Evolutionary conservation across 64 coral and sea anemone species (phyloP).

Genomic region (Porites australiensis): DNA sequence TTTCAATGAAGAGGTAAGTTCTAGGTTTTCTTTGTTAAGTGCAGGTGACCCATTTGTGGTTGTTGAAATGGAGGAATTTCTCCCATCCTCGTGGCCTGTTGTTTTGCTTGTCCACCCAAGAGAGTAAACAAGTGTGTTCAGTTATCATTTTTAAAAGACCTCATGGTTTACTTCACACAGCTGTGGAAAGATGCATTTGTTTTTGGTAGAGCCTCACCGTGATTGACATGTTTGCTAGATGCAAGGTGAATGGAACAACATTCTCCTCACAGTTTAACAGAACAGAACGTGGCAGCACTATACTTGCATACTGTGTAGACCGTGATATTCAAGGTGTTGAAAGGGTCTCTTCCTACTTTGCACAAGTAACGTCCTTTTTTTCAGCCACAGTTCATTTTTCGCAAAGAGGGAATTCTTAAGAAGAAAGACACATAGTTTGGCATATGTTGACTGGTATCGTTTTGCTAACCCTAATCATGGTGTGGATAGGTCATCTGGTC

Average conservation of each 20-base stretch:
- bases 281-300: neutral
- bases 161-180: neutral
- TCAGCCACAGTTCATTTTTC: constrained; percentile 4
- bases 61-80: constrained; percentile 18
- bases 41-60: neutral
- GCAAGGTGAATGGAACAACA: neutral
- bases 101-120: neutral
- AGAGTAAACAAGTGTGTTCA: neutral
- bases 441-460: neutral
- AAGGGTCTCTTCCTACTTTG: neutral
- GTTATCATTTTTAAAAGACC: neutral
- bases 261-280: constrained; percentile 16
- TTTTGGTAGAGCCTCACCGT: constrained; percentile 8
- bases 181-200: neutral
- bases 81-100: neutral
- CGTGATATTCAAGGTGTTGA: neutral
- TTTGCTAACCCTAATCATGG: neutral
- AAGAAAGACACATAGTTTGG: neutral
- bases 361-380: constrained; percentile 8
- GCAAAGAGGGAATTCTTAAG: neutral
- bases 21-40: neutral
- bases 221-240: constrained; percentile 37
- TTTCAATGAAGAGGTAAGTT: neutral
- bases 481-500: neutral
- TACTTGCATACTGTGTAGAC: constrained; percentile 30